Evolutionary conservation across 2,888 invertebrate genomes (phyloP).

Genomic region (Agriopis marginaria): DNA sequence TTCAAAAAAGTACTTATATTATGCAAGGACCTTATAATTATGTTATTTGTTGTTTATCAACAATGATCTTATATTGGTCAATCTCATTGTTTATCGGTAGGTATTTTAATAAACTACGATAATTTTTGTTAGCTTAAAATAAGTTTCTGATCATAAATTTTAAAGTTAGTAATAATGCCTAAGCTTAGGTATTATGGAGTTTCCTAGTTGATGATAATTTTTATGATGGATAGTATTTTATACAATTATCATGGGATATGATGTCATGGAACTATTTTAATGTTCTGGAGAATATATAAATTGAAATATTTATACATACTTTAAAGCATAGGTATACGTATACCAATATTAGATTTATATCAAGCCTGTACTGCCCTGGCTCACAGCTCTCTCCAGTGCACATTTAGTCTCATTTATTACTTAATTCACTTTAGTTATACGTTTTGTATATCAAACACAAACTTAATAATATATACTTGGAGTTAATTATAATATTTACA

Average conservation of each 20-base stretch:
- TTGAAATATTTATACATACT: not conserved
- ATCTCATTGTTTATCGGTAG: too few relatives aligned
- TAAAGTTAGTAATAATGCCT: too few relatives aligned
- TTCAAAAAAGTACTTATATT: too few relatives aligned
- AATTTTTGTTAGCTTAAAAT: too few relatives aligned
- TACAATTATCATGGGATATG: not conserved
- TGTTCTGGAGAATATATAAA: not conserved
- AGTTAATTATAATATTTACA: conserved; percentile 65
- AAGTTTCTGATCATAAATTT: too few relatives aligned
- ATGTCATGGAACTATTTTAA: not conserved
- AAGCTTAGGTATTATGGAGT: too few relatives aligned
- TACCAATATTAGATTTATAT: not conserved
- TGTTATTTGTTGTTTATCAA: too few relatives aligned
- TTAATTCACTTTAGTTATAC: conserved; percentile 27
- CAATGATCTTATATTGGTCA: too few relatives aligned
- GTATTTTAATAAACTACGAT: too few relatives aligned
- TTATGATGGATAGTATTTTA: not conserved
- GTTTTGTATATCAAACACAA: conserved; percentile 46
- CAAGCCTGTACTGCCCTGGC: conserved; percentile 70
- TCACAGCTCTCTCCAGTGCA: conserved; percentile 68
- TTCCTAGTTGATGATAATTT: too few relatives aligned
- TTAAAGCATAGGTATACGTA: not conserved
- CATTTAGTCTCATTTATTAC: conserved; percentile 38
- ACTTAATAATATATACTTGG: conserved; percentile 50
- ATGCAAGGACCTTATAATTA: too few relatives aligned